phyloP scores from a whole-genome alignment of 2,113 vertebrate genomes.

The Pollachius pollachius region DNA sequence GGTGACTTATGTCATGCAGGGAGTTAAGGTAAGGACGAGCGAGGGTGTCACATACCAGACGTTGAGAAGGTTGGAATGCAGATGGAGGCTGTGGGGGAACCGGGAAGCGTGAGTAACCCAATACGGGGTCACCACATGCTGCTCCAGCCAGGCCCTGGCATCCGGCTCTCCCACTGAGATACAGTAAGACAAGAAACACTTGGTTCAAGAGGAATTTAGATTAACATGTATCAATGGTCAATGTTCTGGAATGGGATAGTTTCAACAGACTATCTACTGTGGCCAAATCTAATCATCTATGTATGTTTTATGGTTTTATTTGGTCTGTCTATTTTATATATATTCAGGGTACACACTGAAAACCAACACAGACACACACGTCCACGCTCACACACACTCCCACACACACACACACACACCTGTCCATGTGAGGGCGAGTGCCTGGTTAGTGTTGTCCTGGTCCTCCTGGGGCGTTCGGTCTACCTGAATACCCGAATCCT shows the following conservation, averaged over 20 bases:
- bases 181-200: conserved; percentile 10
- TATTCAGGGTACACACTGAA: too few species aligned
- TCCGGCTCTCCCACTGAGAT: conserved; percentile 80
- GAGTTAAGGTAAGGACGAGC: too few species aligned
- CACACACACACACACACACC: conserved; percentile 41
- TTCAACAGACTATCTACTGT: too few species aligned
- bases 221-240: too few species aligned
- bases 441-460: conserved; percentile 79
- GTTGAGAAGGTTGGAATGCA: conserved; percentile 92
- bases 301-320: too few species aligned
- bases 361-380: neutral
- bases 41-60: conserved; percentile 80
- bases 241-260: too few species aligned
- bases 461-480: conserved; percentile 93
- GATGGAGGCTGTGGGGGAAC: conserved; percentile 89
- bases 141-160: conserved; percentile 87
- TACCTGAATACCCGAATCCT: conserved; percentile 95
- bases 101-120: conserved; percentile 82
- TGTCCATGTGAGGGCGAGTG: conserved; percentile 69
- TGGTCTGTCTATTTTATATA: too few species aligned
- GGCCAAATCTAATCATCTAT: too few species aligned
- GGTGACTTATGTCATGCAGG: too few species aligned
- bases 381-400: neutral
- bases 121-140: conserved; percentile 88
- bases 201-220: too few species aligned